Conservation (phyloP, 2,888 invertebrate species). For the Alloplasta piceator region DNA sequence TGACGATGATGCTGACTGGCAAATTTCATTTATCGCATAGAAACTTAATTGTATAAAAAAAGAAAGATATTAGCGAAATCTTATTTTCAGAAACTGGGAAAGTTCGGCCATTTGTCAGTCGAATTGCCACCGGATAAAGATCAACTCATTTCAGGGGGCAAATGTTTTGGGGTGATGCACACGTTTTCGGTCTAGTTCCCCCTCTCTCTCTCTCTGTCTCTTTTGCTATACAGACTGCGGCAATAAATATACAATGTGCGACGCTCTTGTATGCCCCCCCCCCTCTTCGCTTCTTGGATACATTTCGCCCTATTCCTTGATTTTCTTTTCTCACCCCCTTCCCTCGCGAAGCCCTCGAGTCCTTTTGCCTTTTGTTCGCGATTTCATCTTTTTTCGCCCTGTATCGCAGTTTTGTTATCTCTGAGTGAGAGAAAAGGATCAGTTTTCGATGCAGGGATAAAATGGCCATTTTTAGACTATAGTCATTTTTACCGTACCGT, state of each 20-base stretch:
- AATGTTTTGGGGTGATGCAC: constrained; percentile 24
- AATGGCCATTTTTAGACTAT: too few relatives aligned
- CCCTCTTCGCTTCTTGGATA: constrained; percentile 28
- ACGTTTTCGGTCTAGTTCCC: constrained; percentile 44
- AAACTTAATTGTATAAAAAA: not conserved
- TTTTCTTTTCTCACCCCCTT: constrained; percentile 19
- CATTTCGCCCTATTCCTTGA: constrained; percentile 55
- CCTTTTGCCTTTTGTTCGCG: constrained; percentile 31
- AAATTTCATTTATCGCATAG: too few relatives aligned
- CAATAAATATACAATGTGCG: constrained; percentile 77
- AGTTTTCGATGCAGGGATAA: too few relatives aligned
- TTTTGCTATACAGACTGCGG: constrained; percentile 41
- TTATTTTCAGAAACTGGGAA: constrained; percentile 46
- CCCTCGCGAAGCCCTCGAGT: not conserved
- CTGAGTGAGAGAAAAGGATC: too few relatives aligned
- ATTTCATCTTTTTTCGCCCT: constrained; percentile 32
- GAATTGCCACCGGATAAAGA: constrained; percentile 71
- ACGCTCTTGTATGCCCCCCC: constrained; percentile 27
- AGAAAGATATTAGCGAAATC: constrained; percentile 26
- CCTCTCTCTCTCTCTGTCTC: constrained; percentile 65
- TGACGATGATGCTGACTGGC: too few relatives aligned
- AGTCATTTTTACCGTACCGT: too few relatives aligned
- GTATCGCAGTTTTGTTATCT: too few relatives aligned
- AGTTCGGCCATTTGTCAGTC: constrained; percentile 55
- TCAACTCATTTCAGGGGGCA: constrained; percentile 71